Percentiles rank a stretch among this genome's conserved stretches.
These are phyloP conservation scores for Mallateleia sp. DNA, from an alignment of 2,888 invertebrate genomes.

Conservation along the genomic window DNA sequence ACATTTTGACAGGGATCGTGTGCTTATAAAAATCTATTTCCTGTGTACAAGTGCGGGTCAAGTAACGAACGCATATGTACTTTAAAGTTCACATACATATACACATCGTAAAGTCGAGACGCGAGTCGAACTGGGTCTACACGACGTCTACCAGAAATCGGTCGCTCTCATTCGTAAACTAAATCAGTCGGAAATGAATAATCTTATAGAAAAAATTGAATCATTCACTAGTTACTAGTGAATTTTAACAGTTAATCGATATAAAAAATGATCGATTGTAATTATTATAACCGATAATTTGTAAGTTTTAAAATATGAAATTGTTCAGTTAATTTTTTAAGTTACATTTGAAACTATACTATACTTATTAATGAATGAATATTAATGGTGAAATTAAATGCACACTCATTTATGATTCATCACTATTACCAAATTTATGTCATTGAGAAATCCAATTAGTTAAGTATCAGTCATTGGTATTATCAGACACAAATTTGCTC, in stretches of 20 bases:
- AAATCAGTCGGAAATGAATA: background rate
- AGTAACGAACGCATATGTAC: conserved; percentile 61
- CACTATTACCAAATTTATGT: no score
- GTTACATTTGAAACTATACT: no score
- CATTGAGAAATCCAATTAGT: no score
- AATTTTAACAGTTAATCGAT: background rate
- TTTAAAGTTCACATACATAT: conserved; percentile 57
- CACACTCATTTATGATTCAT: no score
- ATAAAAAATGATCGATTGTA: no score
- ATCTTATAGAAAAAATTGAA: background rate
- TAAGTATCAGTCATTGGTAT: no score
- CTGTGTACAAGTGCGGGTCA: conserved; percentile 63
- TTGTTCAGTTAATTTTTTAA: no score
- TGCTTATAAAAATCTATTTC: conserved; percentile 77
- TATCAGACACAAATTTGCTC: no score
- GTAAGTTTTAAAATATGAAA: no score
- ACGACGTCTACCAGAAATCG: conserved; percentile 16
- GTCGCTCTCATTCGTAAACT: background rate
- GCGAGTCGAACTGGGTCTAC: conserved; percentile 13
- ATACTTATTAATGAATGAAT: no score
- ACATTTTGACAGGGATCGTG: conserved; percentile 76
- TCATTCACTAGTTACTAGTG: background rate
- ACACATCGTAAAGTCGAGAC: conserved; percentile 51
- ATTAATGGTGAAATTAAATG: no score
- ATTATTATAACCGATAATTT: no score